phyloP scores from a whole-genome alignment of 2,888 invertebrate species.

The Melinopterus prodromus region DNA sequence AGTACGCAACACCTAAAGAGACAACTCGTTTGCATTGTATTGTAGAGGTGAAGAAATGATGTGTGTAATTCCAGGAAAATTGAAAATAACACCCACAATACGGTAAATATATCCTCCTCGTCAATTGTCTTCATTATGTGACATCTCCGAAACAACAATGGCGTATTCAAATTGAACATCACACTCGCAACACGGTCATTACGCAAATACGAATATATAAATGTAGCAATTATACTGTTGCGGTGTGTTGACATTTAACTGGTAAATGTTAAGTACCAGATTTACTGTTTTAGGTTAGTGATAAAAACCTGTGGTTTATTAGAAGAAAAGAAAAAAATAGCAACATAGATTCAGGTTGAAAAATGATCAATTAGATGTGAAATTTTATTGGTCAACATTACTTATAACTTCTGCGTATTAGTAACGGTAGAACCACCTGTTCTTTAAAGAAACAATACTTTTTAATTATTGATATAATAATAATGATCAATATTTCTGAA shows the following conservation, averaged over 20 bases:
- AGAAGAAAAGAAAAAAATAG: too few species aligned
- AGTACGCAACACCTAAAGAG: background rate
- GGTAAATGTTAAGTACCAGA: conserved; percentile 12
- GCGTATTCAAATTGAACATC: background rate
- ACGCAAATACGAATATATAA: background rate
- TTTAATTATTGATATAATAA: too few species aligned
- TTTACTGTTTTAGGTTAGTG: background rate
- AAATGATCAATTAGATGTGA: too few species aligned
- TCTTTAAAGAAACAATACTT: too few species aligned
- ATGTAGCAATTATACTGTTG: background rate
- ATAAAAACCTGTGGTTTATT: too few species aligned
- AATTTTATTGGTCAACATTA: too few species aligned
- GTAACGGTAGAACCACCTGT: too few species aligned
- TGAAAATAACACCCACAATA: background rate
- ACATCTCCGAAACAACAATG: background rate
- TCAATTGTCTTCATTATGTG: too few species aligned
- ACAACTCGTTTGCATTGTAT: background rate
- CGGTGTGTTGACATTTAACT: conserved; percentile 16
- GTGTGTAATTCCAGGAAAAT: background rate
- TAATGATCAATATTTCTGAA: too few species aligned
- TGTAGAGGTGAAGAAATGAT: background rate
- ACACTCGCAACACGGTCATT: background rate
- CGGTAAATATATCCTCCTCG: background rate
- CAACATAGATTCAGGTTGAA: too few species aligned
- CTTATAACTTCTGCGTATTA: too few species aligned